These are phyloP conservation scores for Pachydiplax longipennis DNA, from an alignment of 2,888 invertebrate genomes.

Conservation along the genomic window DNA sequence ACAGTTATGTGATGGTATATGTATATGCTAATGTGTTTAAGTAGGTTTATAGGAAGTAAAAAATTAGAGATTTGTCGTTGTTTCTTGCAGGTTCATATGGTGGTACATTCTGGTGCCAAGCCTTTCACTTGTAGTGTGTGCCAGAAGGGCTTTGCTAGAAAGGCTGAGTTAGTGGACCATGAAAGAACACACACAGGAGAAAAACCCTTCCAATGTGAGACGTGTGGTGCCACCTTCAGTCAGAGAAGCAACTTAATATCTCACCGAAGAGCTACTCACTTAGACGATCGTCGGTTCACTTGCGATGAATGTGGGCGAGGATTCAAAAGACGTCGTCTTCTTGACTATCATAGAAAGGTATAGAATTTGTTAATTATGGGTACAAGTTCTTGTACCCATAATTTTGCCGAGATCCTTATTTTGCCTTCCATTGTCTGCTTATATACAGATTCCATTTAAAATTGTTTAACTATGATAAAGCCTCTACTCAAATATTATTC, in stretches of 20 bases:
- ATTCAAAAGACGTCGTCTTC: slow-evolving; percentile 74
- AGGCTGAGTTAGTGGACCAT: slow-evolving; percentile 82
- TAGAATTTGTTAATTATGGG: too few relatives aligned
- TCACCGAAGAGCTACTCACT: slow-evolving; percentile 79
- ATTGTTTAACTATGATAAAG: too few relatives aligned
- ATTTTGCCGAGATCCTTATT: too few relatives aligned
- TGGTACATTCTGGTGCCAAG: slow-evolving; percentile 78
- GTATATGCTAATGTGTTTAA: too few relatives aligned
- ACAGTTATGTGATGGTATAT: too few relatives aligned
- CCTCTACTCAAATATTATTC: too few relatives aligned
- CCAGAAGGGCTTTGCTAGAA: slow-evolving; percentile 77
- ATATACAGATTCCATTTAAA: too few relatives aligned
- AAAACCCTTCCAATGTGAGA: slow-evolving; percentile 68
- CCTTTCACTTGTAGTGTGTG: slow-evolving; percentile 75
- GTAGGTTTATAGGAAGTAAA: not conserved
- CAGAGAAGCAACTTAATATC: slow-evolving; percentile 84
- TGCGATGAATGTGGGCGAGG: slow-evolving; percentile 72
- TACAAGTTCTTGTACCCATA: too few relatives aligned
- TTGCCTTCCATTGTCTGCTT: too few relatives aligned
- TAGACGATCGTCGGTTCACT: slow-evolving; percentile 74
- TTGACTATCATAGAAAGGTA: slow-evolving; percentile 72
- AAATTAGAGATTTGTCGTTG: not conserved
- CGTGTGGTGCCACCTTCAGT: slow-evolving; percentile 80
- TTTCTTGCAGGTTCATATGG: slow-evolving; percentile 66
- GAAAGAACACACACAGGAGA: slow-evolving; percentile 77